Evolutionary conservation across 1,140 invertebrate genomes (phyloP).

Genomic region (Archivesica marissinica): DNA sequence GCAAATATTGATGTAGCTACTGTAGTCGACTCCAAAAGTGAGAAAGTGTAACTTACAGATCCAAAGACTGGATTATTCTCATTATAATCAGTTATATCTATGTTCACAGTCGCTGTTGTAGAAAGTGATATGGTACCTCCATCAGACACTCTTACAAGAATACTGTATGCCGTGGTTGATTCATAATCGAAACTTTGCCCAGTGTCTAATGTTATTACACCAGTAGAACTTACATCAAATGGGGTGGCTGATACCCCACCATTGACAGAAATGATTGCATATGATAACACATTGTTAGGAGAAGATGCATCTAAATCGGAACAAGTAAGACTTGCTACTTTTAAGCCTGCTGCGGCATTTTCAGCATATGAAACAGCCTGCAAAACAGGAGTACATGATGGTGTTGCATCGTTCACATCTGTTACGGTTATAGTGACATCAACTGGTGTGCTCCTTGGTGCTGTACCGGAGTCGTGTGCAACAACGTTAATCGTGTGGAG

Average conservation of each 20-base stretch:
- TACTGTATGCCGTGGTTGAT: slow-evolving; percentile 54
- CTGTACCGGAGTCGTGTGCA: slow-evolving; percentile 56
- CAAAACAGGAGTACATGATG: slow-evolving; percentile 49
- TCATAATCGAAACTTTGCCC: slow-evolving; percentile 68
- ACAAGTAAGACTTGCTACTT: slow-evolving; percentile 63
- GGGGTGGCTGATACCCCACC: slow-evolving; percentile 11
- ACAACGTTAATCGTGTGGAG: slow-evolving; percentile 57
- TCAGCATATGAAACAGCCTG: slow-evolving; percentile 57
- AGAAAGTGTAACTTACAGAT: slow-evolving; percentile 28
- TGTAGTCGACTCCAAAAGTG: slow-evolving; percentile 54
- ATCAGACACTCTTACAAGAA: slow-evolving; percentile 34
- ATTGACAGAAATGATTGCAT: slow-evolving; percentile 66
- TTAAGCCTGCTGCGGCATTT: slow-evolving; percentile 32
- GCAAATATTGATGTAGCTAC: slow-evolving; percentile 50
- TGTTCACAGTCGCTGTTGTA: slow-evolving; percentile 56
- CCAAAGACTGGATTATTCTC: slow-evolving; percentile 34
- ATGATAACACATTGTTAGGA: slow-evolving; percentile 61
- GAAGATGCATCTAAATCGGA: slow-evolving; percentile 62
- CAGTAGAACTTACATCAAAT: slow-evolving; percentile 49
- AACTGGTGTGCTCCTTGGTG: slow-evolving; percentile 56
- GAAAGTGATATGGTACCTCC: slow-evolving; percentile 44
- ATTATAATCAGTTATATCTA: slow-evolving; percentile 52
- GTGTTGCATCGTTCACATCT: slow-evolving; percentile 73
- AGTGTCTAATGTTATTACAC: slow-evolving; percentile 40
- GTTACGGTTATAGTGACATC: slow-evolving; percentile 65